phyloP scores from a whole-genome alignment of 2,113 vertebrate genomes.

The Ciconia stormi region DNA sequence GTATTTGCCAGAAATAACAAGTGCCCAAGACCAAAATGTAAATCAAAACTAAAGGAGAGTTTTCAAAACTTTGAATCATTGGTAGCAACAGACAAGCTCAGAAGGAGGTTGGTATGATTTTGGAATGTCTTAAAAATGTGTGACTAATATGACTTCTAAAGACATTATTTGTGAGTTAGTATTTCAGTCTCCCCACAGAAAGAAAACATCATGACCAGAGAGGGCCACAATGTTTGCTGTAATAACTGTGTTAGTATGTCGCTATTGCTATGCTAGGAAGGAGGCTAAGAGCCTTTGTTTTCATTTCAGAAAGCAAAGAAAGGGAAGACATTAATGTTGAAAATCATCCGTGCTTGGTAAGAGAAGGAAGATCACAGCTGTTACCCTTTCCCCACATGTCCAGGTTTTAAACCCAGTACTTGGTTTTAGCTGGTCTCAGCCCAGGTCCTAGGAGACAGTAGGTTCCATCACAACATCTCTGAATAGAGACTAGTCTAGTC shows the following conservation, averaged over 20 bases:
- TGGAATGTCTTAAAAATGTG: constrained; percentile 84
- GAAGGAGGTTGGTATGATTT: constrained; percentile 73
- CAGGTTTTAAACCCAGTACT: not conserved
- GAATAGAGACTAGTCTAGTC: not conserved
- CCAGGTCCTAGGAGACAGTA: not conserved
- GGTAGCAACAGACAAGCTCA: constrained; percentile 70
- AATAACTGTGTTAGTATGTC: constrained; percentile 69
- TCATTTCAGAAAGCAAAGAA: not conserved
- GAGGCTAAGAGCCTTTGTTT: constrained; percentile 16
- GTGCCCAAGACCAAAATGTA: constrained; percentile 80
- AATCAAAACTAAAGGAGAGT: constrained; percentile 80
- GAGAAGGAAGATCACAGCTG: not conserved
- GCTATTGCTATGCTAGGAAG: not conserved
- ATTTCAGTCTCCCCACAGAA: constrained; percentile 70
- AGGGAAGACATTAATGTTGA: not conserved
- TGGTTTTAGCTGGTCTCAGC: not conserved
- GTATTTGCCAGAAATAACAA: constrained; percentile 82
- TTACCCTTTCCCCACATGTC: rapidly evolving
- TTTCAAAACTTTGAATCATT: constrained; percentile 77
- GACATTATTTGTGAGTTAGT: constrained; percentile 74
- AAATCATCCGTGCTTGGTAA: not conserved
- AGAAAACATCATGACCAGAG: constrained; percentile 57
- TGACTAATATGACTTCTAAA: constrained; percentile 82
- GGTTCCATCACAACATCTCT: not conserved
- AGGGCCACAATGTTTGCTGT: constrained; percentile 44